phyloP scores from a whole-genome alignment of 2,797 vertebrate genomes.

The Xiphorhynchus erythropygius region DNA sequence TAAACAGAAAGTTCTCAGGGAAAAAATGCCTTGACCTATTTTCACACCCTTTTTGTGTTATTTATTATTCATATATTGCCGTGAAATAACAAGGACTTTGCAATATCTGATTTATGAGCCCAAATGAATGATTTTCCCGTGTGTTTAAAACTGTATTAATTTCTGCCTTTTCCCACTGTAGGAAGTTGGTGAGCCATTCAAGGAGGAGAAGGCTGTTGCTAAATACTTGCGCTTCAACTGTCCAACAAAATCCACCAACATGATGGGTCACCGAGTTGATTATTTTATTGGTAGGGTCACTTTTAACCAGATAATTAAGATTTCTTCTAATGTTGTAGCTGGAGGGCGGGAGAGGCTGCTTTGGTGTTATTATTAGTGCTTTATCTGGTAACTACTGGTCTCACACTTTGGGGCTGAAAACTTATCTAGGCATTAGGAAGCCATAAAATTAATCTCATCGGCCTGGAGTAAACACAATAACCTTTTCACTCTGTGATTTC shows the following conservation, averaged over 20 bases:
- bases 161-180: conserved; percentile 67
- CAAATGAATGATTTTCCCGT: not conserved
- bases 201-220: conserved; percentile 97
- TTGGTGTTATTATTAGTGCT: not conserved
- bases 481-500: not conserved
- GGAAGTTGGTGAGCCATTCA: conserved; percentile 97
- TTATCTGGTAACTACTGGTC: not conserved
- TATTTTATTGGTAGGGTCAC: conserved; percentile 91
- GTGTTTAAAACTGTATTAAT: conserved; percentile 8
- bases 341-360: not conserved
- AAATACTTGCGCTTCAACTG: conserved; percentile 98
- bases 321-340: not conserved
- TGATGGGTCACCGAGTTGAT: conserved; percentile 97
- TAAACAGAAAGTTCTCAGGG: not conserved
- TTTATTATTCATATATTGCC: not conserved
- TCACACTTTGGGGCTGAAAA: not conserved
- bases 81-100: not conserved
- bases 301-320: not conserved
- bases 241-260: conserved; percentile 97
- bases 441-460: not conserved
- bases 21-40: not conserved
- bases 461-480: not conserved
- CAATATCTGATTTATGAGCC: not conserved
- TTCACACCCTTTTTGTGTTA: not conserved
- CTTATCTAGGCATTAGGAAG: not conserved